Base-by-base conservation (phyloP, 2,888 invertebrate species). In the Molanna angustata region DNA sequence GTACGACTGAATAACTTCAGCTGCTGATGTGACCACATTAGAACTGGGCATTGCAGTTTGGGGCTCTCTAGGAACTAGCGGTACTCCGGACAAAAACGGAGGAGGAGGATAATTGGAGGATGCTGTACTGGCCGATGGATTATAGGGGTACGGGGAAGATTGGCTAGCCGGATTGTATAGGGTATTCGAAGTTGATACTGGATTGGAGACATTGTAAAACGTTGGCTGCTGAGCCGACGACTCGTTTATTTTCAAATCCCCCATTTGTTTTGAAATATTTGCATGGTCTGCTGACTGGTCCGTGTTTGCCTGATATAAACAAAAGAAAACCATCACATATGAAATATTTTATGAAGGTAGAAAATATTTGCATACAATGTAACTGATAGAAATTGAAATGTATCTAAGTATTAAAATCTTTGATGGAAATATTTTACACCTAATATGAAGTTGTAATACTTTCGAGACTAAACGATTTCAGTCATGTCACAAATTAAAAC, bases 11-110 rank as follows among this genome's bases (percentile, higher is more conserved):
- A n/a, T n/a, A n/a, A n/a, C n/a, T n/a, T n/a, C n/a, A n/a, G n/a
- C n/a, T n/a, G n/a, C n/a, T n/a, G n/a, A n/a, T n/a, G n/a, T n/a
- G n/a, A n/a, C n/a, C n/a, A n/a, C n/a, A 14, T 58, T 53, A 6
- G 57, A 56, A 54, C 40, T 57, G 16, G 44, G 32, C 13, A 56
- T 20, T 7, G 44, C 16, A 39, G 58, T 37, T 13, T 50, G 54
- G 35, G 60, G 43, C 22, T 60, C 54, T 14, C 56, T 52, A 39
- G 56, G 54, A 18, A 79, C 77, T 67, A 76, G 72, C 21, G 77
- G 77, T 4, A 81, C 75, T 59, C 78, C 79, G 21, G 75, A 69
- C 54, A 74, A 67, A 62, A 75, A 78, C 32, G 75, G 73, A 41
- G 77, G 74, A 41, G 75, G 74, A 7, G 69, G 66, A n/a, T 57